Evolutionary conservation across 2,888 invertebrate species (phyloP).

Genomic region (Tetranychus piercei): DNA sequence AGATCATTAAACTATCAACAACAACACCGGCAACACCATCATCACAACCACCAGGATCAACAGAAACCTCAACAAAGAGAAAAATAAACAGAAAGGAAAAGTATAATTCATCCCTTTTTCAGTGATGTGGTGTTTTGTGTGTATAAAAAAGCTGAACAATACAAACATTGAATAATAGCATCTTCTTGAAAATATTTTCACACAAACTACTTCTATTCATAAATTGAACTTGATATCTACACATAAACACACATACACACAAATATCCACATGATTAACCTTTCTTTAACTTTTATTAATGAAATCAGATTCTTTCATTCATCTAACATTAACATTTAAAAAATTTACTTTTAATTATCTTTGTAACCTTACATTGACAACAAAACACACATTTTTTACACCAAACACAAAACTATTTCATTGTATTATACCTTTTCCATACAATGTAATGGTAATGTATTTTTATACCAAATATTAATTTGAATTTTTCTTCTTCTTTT

Average conservation of each 20-base stretch:
- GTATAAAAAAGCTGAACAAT: background rate
- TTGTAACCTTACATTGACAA: too few species aligned
- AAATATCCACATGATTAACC: background rate
- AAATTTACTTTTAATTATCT: too few species aligned
- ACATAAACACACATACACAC: background rate
- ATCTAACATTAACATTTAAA: too few species aligned
- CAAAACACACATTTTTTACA: too few species aligned
- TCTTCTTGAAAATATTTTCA: background rate
- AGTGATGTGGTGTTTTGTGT: background rate
- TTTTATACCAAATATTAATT: background rate
- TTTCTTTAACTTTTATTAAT: background rate
- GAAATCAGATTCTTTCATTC: background rate
- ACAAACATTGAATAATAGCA: background rate
- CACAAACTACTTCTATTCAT: background rate
- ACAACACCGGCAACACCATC: background rate
- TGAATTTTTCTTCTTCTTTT: background rate
- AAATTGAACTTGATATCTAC: background rate
- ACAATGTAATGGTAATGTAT: too few species aligned
- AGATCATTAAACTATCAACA: conserved; percentile 1
- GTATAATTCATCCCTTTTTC: background rate
- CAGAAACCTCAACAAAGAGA: background rate
- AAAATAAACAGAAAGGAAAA: background rate
- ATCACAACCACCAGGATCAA: background rate
- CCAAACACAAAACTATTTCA: too few species aligned
- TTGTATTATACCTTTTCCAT: too few species aligned